Conservation (phyloP, 2,797 vertebrate species). For the Acanthornis magna region DNA sequence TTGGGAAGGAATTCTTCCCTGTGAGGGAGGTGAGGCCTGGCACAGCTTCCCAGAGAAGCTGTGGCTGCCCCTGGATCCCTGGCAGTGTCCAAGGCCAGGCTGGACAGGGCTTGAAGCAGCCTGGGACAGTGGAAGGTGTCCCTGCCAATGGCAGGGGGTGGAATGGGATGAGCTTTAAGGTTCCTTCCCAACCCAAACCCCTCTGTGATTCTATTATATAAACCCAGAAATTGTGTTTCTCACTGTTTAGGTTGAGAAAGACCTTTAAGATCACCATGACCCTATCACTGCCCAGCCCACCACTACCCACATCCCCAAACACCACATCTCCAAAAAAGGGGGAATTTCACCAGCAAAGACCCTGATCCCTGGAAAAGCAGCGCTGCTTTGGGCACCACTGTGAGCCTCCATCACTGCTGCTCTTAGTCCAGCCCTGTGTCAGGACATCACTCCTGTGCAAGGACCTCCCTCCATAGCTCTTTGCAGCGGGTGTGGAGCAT, state of each 20-base stretch:
- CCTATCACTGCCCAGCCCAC: background rate
- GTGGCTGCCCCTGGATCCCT: background rate
- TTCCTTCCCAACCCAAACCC: background rate
- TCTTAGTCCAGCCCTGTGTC: background rate
- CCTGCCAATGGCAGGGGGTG: background rate
- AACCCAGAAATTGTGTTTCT: background rate
- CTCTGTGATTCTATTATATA: background rate
- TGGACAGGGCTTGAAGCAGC: fast-evolving
- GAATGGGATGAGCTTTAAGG: background rate
- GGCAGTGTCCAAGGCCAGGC: fast-evolving
- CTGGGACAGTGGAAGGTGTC: fast-evolving
- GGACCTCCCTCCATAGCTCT: fast-evolving
- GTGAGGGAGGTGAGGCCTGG: fast-evolving
- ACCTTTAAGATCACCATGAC: background rate
- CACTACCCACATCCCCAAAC: background rate
- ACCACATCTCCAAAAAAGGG: background rate
- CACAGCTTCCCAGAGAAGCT: background rate
- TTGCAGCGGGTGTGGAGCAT: background rate
- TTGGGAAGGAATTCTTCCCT: background rate
- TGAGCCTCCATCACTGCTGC: background rate
- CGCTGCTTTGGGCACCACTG: fast-evolving
- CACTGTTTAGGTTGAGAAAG: background rate
- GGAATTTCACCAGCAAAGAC: background rate
- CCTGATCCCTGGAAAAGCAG: background rate
- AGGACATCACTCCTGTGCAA: fast-evolving